These are phyloP conservation scores for Nebria ingens DNA, from an alignment of 1,140 invertebrate genomes.

Conservation along the genomic window DNA sequence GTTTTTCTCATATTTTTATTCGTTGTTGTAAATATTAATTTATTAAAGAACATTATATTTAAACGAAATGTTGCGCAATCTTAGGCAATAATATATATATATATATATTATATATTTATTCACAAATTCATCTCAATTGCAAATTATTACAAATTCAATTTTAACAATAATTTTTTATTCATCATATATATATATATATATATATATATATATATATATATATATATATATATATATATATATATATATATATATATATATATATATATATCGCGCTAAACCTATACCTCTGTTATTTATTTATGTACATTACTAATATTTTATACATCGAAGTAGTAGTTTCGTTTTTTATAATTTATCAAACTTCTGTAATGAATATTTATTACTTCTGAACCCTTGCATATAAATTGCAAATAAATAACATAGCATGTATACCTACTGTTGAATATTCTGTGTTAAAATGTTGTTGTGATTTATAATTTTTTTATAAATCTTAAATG, in stretches of 20 bases:
- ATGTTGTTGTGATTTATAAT: constrained; percentile 7
- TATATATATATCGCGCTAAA: neutral
- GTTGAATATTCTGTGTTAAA: neutral
- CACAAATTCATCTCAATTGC: too few species aligned
- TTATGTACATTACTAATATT: neutral
- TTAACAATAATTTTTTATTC: too few species aligned
- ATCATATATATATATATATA: neutral
- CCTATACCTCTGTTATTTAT: neutral
- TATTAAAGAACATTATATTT: too few species aligned
- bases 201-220: neutral
- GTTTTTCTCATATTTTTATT: neutral
- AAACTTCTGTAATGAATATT: neutral
- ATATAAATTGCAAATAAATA: neutral
- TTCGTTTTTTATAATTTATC: neutral
- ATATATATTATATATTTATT: too few species aligned
- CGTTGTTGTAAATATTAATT: too few species aligned
- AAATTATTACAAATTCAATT: too few species aligned
- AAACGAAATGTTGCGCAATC: too few species aligned
- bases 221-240: neutral
- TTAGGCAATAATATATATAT: too few species aligned
- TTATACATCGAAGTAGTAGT: constrained; percentile 3
- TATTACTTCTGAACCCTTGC: neutral
- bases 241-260: neutral
- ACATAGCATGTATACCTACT: neutral
- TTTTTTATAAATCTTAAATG: constrained; percentile 2